Conservation (phyloP, 1,140 invertebrate genomes). For the Papilio dardanus region DNA sequence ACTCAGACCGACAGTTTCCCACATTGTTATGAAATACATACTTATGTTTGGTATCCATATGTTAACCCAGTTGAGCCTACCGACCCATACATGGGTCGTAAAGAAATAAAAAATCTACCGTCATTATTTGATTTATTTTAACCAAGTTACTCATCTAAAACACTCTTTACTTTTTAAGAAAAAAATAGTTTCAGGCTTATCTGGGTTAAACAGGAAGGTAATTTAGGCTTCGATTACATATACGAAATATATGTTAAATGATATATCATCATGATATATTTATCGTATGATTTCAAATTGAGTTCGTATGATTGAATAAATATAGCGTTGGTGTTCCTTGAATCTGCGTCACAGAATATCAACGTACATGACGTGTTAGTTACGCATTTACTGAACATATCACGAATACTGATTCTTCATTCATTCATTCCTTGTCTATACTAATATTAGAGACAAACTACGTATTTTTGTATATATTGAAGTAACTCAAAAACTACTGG, state of each 20-base stretch:
- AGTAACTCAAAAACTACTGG: no score
- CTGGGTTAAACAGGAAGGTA: constrained; percentile 19
- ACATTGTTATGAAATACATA: constrained; percentile 2
- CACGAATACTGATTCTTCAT: background rate
- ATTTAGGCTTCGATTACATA: background rate
- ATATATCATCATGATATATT: background rate
- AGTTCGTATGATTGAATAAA: background rate
- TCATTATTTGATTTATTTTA: no score
- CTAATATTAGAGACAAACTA: no score
- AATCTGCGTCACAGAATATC: constrained; percentile 1
- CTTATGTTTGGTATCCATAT: no score
- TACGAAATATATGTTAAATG: background rate
- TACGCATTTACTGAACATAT: background rate
- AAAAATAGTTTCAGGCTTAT: no score
- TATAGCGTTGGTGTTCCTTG: background rate
- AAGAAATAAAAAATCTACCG: no score
- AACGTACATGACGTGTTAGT: background rate
- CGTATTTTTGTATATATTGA: no score
- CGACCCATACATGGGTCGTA: background rate
- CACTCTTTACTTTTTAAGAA: no score
- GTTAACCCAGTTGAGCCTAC: no score
- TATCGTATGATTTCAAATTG: background rate
- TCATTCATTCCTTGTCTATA: background rate
- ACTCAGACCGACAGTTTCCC: background rate
- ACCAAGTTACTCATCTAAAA: no score